These are phyloP conservation scores for Tetraneura akinire DNA, from an alignment of 1,140 invertebrate genomes.

Conservation along the genomic window DNA sequence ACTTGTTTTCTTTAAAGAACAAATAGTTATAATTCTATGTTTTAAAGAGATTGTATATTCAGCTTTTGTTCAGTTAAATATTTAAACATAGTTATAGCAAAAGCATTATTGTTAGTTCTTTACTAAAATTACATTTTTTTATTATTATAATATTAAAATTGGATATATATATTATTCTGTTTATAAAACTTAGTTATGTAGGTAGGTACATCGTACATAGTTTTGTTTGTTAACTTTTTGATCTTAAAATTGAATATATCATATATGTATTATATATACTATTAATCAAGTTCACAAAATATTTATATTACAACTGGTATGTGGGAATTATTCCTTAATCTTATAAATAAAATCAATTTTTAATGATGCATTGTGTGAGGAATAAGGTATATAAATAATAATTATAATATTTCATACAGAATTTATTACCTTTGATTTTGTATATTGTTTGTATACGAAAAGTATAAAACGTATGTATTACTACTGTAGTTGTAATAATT, in stretches of 20 bases:
- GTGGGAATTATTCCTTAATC: background rate
- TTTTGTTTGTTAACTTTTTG: background rate
- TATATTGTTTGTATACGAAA: too few species aligned
- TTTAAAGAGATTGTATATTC: background rate
- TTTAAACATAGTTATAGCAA: background rate
- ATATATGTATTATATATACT: too few species aligned
- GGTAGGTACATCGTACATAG: too few species aligned
- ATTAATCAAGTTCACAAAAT: background rate
- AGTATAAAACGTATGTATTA: too few species aligned
- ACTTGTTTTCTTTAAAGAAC: background rate
- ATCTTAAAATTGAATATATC: too few species aligned
- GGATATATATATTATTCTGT: background rate
- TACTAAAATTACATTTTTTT: background rate
- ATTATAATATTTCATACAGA: too few species aligned
- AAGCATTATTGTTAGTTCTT: background rate
- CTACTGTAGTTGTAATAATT: too few species aligned
- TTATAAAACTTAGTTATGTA: background rate
- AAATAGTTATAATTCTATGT: background rate
- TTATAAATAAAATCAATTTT: background rate
- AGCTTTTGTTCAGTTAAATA: background rate
- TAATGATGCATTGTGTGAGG: too few species aligned
- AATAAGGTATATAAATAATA: too few species aligned
- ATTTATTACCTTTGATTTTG: too few species aligned
- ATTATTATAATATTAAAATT: background rate
- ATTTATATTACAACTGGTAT: background rate